Evolutionary conservation across 2,797 vertebrate genomes (phyloP), one percentile per base, ranked within the genome.

Genomic region (Tarsius wallacei): DNA sequence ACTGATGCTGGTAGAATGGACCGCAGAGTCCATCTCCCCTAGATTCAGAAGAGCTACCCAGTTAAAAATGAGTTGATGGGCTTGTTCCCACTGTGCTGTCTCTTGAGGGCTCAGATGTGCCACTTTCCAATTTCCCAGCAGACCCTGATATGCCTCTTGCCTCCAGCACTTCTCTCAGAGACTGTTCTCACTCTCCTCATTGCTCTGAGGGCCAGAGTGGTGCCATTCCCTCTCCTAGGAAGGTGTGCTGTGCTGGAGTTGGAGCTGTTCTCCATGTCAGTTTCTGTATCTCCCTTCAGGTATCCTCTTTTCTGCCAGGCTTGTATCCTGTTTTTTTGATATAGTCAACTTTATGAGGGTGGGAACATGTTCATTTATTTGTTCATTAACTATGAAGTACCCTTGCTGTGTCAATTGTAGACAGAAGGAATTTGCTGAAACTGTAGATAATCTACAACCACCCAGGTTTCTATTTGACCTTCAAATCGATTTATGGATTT

Each of bases 391-490:
- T 95, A 1, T 59, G 47, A 53, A 77, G 22, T 81, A 33, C n/a
- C 12, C 61, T 1, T 76, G 42, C 63, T 51, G 19, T 73, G 53
- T 85, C 64, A 89, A 28, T 26, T 70, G 2, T 84, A 70, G 77
- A 63, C 51, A 73, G 31, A 87, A 90, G 53, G 87, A 86, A 68
- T 81, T 88, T 80, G 61, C 24, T 28, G 49, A 87, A 81, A 84
- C 31, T 61, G 2, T n/a, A 51, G 33, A 28, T 81, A 14, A 80
- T 85, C 33, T 51, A 5, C 2, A 28, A 28, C 61, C 59, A 47
- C 33, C 31, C 26, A 61, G 12, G 15, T 87, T 87, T 84, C 71
- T 93, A 0, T 42, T 83, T 93, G 82, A 80, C 63, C 64, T 92
- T 92, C 57, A 87, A 1, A 66, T 96, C 57, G 49, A 9, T 87